phyloP scores from a whole-genome alignment of 2,888 invertebrate genomes.

The Dicyrtomina minuta region DNA sequence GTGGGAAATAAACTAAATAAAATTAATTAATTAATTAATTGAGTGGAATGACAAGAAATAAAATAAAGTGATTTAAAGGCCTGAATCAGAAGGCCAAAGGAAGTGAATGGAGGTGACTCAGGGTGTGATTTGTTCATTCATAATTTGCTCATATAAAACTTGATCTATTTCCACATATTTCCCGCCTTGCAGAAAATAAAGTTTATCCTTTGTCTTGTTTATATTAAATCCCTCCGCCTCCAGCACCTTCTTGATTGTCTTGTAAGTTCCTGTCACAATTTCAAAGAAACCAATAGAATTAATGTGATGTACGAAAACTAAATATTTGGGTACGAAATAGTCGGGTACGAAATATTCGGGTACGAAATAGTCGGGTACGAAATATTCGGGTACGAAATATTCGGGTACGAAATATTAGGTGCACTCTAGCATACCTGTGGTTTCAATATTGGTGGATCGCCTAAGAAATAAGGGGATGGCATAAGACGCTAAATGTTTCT shows the following conservation, averaged over 20 bases:
- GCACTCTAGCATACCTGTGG: slow-evolving; percentile 37
- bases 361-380: no score
- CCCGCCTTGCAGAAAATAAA: slow-evolving; percentile 74
- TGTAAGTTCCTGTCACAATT: slow-evolving; percentile 24
- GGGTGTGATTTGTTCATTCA: slow-evolving; percentile 67
- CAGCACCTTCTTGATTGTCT: slow-evolving; percentile 21
- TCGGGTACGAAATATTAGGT: neutral
- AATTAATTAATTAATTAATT: no score
- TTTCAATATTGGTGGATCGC: slow-evolving; percentile 41
- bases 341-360: no score
- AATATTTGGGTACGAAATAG: neutral
- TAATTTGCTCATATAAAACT: slow-evolving; percentile 72
- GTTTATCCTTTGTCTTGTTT: slow-evolving; percentile 64
- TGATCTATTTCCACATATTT: slow-evolving; percentile 70
- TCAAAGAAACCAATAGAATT: neutral
- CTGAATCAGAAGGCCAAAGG: no score
- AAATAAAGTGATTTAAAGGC: no score
- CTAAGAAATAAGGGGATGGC: slow-evolving; percentile 47
- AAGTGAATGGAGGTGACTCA: no score
- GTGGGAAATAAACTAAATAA: no score
- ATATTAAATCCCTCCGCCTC: slow-evolving; percentile 26
- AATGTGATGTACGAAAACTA: neutral
- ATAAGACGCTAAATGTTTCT: slow-evolving; percentile 42
- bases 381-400: no score
- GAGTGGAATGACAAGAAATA: no score